phyloP scores from a whole-genome alignment of 2,113 vertebrate genomes.

The Ctenomys sociabilis region DNA sequence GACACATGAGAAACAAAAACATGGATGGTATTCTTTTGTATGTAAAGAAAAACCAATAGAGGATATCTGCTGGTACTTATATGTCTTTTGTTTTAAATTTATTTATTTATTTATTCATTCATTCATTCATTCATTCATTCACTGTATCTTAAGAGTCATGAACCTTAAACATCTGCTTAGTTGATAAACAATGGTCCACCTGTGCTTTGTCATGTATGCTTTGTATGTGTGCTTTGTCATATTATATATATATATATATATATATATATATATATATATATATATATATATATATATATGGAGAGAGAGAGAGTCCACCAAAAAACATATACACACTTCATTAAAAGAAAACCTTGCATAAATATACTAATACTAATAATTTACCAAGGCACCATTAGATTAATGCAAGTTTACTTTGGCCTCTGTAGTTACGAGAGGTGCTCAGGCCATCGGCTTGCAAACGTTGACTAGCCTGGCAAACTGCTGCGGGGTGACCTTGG shows the following conservation, averaged over 20 bases:
- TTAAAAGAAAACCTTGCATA: neutral
- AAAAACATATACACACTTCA: neutral
- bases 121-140: too few species aligned
- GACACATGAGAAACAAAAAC: conserved; percentile 1
- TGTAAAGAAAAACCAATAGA: neutral
- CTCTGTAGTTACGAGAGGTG: neutral
- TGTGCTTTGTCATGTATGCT: neutral
- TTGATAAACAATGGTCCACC: neutral
- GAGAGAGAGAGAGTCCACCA: neutral
- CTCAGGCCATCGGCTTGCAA: neutral
- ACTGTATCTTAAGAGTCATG: neutral
- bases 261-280: too few species aligned
- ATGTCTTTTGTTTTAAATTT: neutral
- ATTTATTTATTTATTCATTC: too few species aligned
- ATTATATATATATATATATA: neutral
- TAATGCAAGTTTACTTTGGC: neutral
- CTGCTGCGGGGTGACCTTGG: neutral
- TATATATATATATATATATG: too few species aligned
- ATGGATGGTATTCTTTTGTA: neutral
- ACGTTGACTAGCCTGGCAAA: neutral
- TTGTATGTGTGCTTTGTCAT: neutral
- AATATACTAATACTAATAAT: neutral
- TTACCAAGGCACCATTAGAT: neutral
- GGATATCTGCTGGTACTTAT: neutral
- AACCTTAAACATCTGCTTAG: neutral